Conservation (phyloP, 2,113 vertebrate genomes). For the Choloepus hoffmanni region DNA sequence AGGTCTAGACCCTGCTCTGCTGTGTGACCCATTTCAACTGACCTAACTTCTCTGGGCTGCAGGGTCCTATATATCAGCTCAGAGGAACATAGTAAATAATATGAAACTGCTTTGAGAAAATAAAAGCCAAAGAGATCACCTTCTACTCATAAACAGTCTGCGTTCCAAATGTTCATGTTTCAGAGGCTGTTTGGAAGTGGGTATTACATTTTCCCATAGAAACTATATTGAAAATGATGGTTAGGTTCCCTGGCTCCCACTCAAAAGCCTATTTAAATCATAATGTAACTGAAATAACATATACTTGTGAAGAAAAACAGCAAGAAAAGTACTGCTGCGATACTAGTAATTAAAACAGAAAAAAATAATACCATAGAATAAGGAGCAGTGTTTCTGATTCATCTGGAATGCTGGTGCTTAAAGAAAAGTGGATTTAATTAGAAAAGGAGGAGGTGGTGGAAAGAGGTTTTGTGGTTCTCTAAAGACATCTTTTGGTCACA, state of each 20-base stretch:
- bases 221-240: conserved; percentile 73
- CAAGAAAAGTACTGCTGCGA: conserved; percentile 54
- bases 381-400: conserved; percentile 46
- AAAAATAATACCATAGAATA: conserved; percentile 30
- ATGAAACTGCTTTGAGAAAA: conserved; percentile 49
- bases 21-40: not conserved
- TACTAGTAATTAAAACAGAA: conserved; percentile 72
- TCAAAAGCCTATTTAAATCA: conserved; percentile 69
- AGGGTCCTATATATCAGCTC: not conserved
- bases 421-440: conserved; percentile 68
- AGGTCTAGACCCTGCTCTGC: not conserved
- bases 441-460: not conserved
- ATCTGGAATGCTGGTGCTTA: not conserved
- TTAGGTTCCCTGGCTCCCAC: conserved; percentile 57
- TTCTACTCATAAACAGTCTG: not conserved
- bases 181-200: not conserved
- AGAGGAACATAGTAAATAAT: not conserved
- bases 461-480: not conserved
- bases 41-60: not conserved
- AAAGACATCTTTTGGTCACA: not conserved
- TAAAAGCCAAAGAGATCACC: conserved; percentile 23
- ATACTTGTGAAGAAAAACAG: conserved; percentile 63
- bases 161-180: not conserved
- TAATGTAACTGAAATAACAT: conserved; percentile 72
- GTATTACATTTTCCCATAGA: conserved; percentile 56